phyloP scores from a whole-genome alignment of 2,113 vertebrate genomes.

The Mirza zaza region DNA sequence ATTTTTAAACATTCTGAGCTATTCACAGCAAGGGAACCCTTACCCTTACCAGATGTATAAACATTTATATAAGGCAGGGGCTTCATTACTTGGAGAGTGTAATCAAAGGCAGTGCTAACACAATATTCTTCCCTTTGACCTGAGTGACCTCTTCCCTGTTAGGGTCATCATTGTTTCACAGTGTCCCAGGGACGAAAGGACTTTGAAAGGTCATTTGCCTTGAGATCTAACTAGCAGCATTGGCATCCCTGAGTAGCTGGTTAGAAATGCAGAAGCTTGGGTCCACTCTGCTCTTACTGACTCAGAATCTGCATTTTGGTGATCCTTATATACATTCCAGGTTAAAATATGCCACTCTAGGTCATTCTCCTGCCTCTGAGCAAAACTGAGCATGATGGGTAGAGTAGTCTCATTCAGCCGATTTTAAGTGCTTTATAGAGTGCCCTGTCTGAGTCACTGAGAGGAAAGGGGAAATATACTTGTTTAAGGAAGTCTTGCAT shows the following conservation, averaged over 20 bases:
- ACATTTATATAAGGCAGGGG: not conserved
- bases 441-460: slow-evolving; percentile 28
- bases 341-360: not conserved
- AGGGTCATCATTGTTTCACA: not conserved
- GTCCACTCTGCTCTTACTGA: not conserved
- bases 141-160: not conserved
- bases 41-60: not conserved
- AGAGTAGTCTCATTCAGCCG: not conserved
- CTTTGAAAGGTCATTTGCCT: slow-evolving; percentile 18
- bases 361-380: not conserved
- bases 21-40: not conserved
- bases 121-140: slow-evolving; percentile 1
- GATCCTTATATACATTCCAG: not conserved
- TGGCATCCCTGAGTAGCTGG: not conserved
- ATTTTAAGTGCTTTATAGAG: not conserved
- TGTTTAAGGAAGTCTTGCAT: slow-evolving; percentile 50
- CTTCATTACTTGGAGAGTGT: not conserved
- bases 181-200: slow-evolving; percentile 1
- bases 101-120: not conserved
- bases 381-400: not conserved
- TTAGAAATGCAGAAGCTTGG: slow-evolving; percentile 12
- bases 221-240: not conserved
- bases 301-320: not conserved
- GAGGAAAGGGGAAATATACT: slow-evolving; percentile 38
- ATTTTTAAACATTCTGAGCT: not conserved